These are phyloP conservation scores for Omphaloscelis lunosa DNA, from an alignment of 2,888 invertebrate species.

Conservation along the genomic window DNA sequence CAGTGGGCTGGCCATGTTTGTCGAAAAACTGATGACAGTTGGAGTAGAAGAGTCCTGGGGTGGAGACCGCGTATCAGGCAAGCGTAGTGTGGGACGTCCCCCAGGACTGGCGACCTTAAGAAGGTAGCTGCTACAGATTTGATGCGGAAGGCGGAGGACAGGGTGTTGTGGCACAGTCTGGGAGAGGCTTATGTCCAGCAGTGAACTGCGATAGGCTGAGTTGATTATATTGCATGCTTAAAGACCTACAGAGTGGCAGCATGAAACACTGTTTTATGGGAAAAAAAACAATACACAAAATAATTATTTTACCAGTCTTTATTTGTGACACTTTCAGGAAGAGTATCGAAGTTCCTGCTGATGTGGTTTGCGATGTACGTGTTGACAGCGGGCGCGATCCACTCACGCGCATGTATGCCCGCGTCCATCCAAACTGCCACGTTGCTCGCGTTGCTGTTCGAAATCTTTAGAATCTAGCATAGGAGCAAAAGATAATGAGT, in stretches of 20 bases:
- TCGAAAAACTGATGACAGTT: background rate
- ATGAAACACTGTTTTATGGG: background rate
- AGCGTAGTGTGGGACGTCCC: background rate
- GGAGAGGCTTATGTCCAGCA: background rate
- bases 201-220: background rate
- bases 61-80: background rate
- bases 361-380: conserved; percentile 94
- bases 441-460: conserved; percentile 92
- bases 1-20: background rate
- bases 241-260: background rate
- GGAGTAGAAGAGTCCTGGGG: background rate
- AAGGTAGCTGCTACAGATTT: background rate
- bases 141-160: background rate
- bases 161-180: background rate
- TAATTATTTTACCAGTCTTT: conserved; percentile 93
- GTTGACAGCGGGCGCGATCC: conserved; percentile 96
- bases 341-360: conserved; percentile 92
- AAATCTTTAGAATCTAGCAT: conserved; percentile 90
- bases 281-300: background rate
- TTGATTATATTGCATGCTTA: background rate
- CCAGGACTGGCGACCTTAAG: background rate
- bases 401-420: conserved; percentile 97
- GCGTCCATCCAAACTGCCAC: conserved; percentile 94
- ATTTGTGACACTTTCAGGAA: conserved; percentile 93
- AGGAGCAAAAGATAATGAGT: background rate